Percentiles rank a stretch among this genome's conserved stretches.
Evolutionary conservation across 2,888 invertebrate species (phyloP).

Genomic region (Polietes domitor): DNA sequence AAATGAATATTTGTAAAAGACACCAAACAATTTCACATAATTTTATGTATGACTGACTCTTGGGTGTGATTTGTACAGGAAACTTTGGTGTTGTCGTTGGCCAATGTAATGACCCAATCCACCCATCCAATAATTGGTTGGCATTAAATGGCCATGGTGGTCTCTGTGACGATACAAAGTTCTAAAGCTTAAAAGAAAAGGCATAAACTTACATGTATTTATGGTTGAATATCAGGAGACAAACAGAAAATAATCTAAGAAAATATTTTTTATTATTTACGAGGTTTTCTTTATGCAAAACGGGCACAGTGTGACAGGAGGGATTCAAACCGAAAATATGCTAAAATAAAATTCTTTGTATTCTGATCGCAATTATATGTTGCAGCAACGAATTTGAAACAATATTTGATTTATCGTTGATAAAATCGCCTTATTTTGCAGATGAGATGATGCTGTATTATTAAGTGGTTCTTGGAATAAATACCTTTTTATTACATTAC

Average conservation of each 20-base stretch:
- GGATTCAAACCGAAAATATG: too few relatives aligned
- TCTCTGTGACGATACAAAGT: not conserved
- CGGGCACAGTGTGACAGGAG: not conserved
- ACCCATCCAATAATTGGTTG: not conserved
- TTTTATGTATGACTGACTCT: conserved; percentile 3
- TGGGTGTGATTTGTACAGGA: conserved; percentile 3
- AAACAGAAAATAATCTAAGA: conserved; percentile 2
- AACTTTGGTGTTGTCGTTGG: not conserved
- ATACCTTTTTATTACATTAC: too few relatives aligned
- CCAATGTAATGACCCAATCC: not conserved
- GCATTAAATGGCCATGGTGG: not conserved
- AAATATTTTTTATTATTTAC: conserved; percentile 16
- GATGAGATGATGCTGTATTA: too few relatives aligned
- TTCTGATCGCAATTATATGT: too few relatives aligned
- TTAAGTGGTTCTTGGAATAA: too few relatives aligned
- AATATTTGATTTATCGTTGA: too few relatives aligned
- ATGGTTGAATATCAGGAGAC: not conserved
- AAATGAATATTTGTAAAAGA: conserved; percentile 26
- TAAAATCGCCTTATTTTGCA: too few relatives aligned
- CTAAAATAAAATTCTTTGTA: too few relatives aligned
- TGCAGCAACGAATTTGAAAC: too few relatives aligned
- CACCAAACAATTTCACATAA: conserved; percentile 19
- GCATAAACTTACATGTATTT: conserved; percentile 28
- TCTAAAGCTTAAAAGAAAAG: conserved; percentile 6
- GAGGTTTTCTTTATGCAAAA: not conserved